phyloP scores from a whole-genome alignment of 2,797 vertebrate species.

The Sciurus carolinensis region DNA sequence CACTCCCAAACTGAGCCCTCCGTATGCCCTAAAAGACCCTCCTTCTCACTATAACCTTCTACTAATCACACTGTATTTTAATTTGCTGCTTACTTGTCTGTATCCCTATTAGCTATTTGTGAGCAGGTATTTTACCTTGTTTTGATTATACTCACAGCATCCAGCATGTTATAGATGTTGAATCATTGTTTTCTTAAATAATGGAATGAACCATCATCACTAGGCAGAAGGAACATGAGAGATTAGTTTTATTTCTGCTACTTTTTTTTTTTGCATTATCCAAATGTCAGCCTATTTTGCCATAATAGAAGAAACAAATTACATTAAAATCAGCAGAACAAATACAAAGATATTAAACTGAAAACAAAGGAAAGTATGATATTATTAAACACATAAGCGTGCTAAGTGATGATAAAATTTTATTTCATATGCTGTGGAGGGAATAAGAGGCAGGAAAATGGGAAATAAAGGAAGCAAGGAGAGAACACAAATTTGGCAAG shows the following conservation, averaged over 20 bases:
- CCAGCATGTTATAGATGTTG: neutral
- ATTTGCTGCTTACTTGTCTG: neutral
- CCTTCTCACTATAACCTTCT: neutral
- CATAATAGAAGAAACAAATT: neutral
- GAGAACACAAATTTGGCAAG: neutral
- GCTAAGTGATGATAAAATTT: neutral
- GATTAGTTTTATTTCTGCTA: neutral
- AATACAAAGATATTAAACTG: neutral
- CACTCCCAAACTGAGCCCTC: neutral
- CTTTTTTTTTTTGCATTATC: neutral
- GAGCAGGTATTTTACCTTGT: neutral
- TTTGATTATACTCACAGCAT: neutral
- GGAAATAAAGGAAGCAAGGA: neutral
- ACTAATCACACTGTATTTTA: neutral
- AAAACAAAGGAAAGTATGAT: neutral
- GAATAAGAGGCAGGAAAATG: neutral
- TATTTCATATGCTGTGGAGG: neutral
- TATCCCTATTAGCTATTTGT: neutral
- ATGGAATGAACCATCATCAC: neutral
- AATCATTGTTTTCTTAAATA: neutral
- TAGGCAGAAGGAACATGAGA: neutral
- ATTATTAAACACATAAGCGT: neutral
- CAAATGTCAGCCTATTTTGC: neutral
- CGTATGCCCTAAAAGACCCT: neutral
- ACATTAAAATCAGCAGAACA: neutral